phyloP scores from a whole-genome alignment of 2,888 invertebrate genomes.

The Alloscopus bannaensis region DNA sequence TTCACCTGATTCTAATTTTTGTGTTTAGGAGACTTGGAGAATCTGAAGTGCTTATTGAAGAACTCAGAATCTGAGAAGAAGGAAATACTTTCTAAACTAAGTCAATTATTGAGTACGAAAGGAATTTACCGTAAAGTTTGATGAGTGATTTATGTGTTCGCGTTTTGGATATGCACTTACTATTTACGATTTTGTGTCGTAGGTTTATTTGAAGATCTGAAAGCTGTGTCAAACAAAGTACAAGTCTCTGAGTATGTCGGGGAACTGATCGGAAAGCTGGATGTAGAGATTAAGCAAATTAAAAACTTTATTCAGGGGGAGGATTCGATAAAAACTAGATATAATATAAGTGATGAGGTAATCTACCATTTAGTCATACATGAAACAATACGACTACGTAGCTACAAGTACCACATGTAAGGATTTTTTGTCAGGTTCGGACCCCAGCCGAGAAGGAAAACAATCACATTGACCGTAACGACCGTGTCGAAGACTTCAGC shows the following conservation, averaged over 20 bases:
- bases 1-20: too few relatives aligned
- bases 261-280: conserved; percentile 72
- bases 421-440: background rate
- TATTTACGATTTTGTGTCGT: conserved; percentile 26
- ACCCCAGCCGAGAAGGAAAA: conserved; percentile 63
- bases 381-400: background rate
- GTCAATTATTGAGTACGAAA: conserved; percentile 76
- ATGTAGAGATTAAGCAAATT: conserved; percentile 71
- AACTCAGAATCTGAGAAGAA: conserved; percentile 75
- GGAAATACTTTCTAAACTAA: conserved; percentile 75
- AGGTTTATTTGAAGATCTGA: conserved; percentile 73
- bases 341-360: conserved; percentile 70
- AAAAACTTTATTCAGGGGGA: conserved; percentile 71
- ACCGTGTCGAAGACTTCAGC: conserved; percentile 58
- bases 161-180: background rate
- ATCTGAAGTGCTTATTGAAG: conserved; percentile 74
- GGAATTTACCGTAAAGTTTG: background rate
- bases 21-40: conserved; percentile 70
- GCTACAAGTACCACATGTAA: too few relatives aligned
- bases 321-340: conserved; percentile 66
- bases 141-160: conserved; percentile 1
- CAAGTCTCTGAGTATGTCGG: conserved; percentile 71
- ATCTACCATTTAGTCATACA: conserved; percentile 1
- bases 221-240: conserved; percentile 72
- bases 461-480: conserved; percentile 60